These are phyloP conservation scores for Metallyticus violacea DNA, from an alignment of 2,888 invertebrate genomes.

Conservation along the genomic window DNA sequence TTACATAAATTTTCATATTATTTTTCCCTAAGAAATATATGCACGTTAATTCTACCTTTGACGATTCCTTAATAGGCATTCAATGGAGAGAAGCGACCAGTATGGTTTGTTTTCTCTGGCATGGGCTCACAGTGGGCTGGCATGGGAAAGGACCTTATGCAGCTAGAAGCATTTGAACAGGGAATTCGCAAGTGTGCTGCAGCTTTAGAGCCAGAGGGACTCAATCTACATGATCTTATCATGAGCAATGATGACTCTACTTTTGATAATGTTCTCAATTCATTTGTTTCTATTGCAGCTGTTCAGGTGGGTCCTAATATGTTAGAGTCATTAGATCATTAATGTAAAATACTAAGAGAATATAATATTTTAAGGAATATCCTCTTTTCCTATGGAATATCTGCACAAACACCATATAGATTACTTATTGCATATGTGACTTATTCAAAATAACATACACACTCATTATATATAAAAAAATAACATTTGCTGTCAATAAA, in stretches of 20 bases:
- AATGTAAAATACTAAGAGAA: no score
- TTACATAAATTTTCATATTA: no score
- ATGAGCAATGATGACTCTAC: conserved; percentile 71
- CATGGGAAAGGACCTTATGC: conserved; percentile 87
- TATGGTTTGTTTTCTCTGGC: conserved; percentile 96
- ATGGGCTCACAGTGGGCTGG: conserved; percentile 99
- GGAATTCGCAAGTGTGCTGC: conserved; percentile 75
- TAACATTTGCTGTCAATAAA: no score
- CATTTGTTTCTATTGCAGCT: conserved; percentile 92
- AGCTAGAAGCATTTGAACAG: conserved; percentile 74
- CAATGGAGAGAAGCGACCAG: conserved; percentile 65
- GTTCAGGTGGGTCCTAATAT: conserved; percentile 64
- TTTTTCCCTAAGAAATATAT: no score
- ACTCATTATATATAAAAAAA: no score
- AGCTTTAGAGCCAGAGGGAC: conserved; percentile 70
- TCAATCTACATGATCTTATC: conserved; percentile 80
- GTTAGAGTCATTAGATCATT: no score
- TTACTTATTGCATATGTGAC: no score
- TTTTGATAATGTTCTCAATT: conserved; percentile 83
- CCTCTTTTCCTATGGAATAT: no score
- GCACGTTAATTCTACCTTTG: conserved; percentile 30
- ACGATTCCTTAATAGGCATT: conserved; percentile 40
- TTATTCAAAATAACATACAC: no score
- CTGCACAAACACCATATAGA: no score
- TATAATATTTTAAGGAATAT: no score